Base-by-base conservation (phyloP, 2,113 vertebrate genomes). In the Poeciliopsis retropinna region DNA sequence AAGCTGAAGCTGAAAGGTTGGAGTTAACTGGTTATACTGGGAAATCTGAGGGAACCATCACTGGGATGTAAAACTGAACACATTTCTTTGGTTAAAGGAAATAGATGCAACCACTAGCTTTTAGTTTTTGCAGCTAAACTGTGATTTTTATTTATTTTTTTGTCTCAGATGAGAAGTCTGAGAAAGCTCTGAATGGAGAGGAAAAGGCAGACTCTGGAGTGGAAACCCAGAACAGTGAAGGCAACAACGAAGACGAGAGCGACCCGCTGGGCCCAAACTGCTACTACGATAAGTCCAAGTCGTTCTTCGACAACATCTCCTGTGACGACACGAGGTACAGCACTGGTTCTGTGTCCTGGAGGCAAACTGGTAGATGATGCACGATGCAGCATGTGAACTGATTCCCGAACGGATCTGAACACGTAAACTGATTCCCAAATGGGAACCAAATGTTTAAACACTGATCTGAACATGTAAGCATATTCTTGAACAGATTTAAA, bases 291-390 rank as follows among this genome's bases (percentile, higher is more conserved):
- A 99, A 98, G 95, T 97, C 97, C 85, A 99, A 99, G 92, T 98
- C 97, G 12, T 99, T 99, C 94, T 99, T 99, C 17, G 97, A 99
- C 94, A 99, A 99, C 92, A 99, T 99, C 92, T 99, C 97, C 75
- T 99, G 98, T 84, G 97, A 99, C 66, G 97, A 98, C 86, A 95
- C 95, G 70, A 97, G 98, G 97, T 98, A 95, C 0, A 3, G 0
- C 1, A 1, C 11, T 9, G 28, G 15, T 63, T 6, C 22, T n/a
- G 9, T 6, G 3, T n/a, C 51, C 51, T n/a, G 22, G 2, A 57
- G 44, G 12, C 39, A 25, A 25, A 17, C 25, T n/a, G 51, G 51
- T 10, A 57, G 22, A 57, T 8, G 22, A 22, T 0, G 5, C 15
- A 47, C 14, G 19, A 17, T 4, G 0, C 14, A 6, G 5, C 17